Base-by-base conservation (phyloP, 2,113 vertebrate genomes). In the Eulemur rufifrons region DNA sequence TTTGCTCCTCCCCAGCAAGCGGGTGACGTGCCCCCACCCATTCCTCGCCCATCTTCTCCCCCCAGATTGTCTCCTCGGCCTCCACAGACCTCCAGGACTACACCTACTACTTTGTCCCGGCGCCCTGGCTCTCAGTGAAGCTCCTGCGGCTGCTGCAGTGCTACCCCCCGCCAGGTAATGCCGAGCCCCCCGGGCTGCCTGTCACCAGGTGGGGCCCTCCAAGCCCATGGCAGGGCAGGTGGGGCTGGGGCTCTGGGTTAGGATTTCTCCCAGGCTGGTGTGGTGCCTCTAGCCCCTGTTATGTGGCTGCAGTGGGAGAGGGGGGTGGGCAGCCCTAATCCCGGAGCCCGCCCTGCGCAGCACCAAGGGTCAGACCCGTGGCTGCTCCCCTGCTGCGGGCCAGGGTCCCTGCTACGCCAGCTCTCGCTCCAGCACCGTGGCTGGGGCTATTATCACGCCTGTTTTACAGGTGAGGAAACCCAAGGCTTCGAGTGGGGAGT, bases 21-120 rank as follows among this genome's bases (percentile, higher is more conserved):
- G 27, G 52, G 23, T 0, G 21, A 27, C 2, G 6, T 12, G 15
- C 10, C 29, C 21, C 42, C 14, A 4, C 39, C n/a, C 56, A n/a
- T 3, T 37, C 56, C 34, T 27, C 10, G 1, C 37, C 21, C 5
- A 6, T 29, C 86, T 8, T 2, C 29, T 29, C 32, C 47, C 37
- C 34, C 3, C 96, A 99, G 99, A 99, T 99, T 4, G 99, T 99
- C 68, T 99, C 99, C 3, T 99, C 99, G 0, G 99, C 99, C 73
- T 99, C 99, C 98, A 99, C 99, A 0, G 99, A 99, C 97, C 99
- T 99, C 54, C 99, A 99, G 98, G 98, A 98, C 95, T 99, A 99
- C 96, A 99, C 99, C 7, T 99, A 99, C 97, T 99, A 99, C 98
- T 99, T 99, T 23, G 99, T 99, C n/a, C 99, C 99, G 0, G 99